These are phyloP conservation scores for Amorpha juglandis DNA, from an alignment of 2,888 invertebrate genomes.

Conservation along the genomic window DNA sequence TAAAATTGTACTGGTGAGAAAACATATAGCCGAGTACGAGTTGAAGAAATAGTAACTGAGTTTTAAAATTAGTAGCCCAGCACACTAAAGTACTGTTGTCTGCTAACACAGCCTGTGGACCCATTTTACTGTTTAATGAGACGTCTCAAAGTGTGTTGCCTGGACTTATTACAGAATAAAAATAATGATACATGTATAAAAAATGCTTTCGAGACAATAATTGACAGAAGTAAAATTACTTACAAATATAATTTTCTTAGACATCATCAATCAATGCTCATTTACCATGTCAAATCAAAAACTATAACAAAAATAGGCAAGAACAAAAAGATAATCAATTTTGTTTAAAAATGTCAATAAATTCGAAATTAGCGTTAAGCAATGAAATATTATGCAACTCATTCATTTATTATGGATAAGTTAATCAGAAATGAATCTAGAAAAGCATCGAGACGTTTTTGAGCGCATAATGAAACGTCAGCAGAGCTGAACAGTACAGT, in stretches of 20 bases:
- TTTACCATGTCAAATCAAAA: slow-evolving; percentile 12
- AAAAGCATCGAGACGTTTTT: slow-evolving; percentile 10
- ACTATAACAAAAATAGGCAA: slow-evolving; percentile 10
- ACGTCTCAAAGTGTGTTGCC: not conserved
- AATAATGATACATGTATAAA: not conserved
- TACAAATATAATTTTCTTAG: slow-evolving; percentile 6
- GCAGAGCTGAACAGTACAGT: slow-evolving; percentile 7
- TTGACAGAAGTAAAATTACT: slow-evolving; percentile 12
- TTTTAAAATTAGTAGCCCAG: not conserved
- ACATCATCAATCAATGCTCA: slow-evolving; percentile 13
- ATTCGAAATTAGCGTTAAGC: slow-evolving; percentile 13
- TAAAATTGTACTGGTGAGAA: slow-evolving; percentile 37
- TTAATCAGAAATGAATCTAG: not conserved
- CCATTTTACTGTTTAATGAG: slow-evolving; percentile 5
- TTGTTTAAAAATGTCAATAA: slow-evolving; percentile 14
- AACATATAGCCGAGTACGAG: not conserved
- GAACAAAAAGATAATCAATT: slow-evolving; percentile 8
- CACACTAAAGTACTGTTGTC: not conserved
- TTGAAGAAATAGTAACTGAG: not conserved
- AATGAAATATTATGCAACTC: slow-evolving; percentile 16
- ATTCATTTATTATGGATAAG: slow-evolving; percentile 8
- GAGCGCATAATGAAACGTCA: not conserved
- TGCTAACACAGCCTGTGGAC: not conserved
- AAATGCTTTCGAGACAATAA: slow-evolving; percentile 8
- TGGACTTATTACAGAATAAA: not conserved